Base-by-base conservation (phyloP, 1,140 invertebrate species). In the Brachionus plicatilis region DNA sequence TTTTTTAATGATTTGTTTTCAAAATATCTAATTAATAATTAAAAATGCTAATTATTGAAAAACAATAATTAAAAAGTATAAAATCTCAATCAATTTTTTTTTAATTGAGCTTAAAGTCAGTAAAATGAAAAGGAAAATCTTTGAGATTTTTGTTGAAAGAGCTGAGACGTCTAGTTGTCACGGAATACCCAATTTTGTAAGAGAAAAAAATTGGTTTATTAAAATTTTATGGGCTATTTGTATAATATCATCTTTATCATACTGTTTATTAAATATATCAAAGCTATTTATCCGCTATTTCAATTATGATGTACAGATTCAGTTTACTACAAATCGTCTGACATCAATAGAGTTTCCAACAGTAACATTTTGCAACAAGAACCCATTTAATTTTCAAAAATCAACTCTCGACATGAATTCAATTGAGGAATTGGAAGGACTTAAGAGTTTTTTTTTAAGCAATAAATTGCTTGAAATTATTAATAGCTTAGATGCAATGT, bases 281-380 rank as follows among this genome's bases (percentile, higher is more conserved):
- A 17, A 29, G 6, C 45, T 8, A 0, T 2, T 78, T 12, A 56
- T 43, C 1, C 11, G 2, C 4, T 78, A 9, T 78, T 56, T 78
- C 1, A 56, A 47, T 14, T 78, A 78, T 78, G 75, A 78, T 0
- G 75, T 78, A 6, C 20, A 50, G 12, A 47, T 27, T 3, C 1
- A n/a, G 1, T 37, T 47, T n/a, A 3, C n/a, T n/a, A 50, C 3
- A 4, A 11, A 20, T 43, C 43, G 12, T 12, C 2, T 50, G 20
- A 11, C 29, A 45, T 60, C 78, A 24, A 80, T 88, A 70, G 85
- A 87, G 3, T 90, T 90, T 85, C 89, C 89, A 12, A 88, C 88
- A 41, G 87, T 90, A 0, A 89, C 89, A 0, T 78, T 90, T 14
- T 90, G 89, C 83, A 90, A 90, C 86, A 66, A 89, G n/a, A 90